These are phyloP conservation scores for Tolmerus cingulatus DNA, from an alignment of 2,888 invertebrate genomes.

Conservation along the genomic window DNA sequence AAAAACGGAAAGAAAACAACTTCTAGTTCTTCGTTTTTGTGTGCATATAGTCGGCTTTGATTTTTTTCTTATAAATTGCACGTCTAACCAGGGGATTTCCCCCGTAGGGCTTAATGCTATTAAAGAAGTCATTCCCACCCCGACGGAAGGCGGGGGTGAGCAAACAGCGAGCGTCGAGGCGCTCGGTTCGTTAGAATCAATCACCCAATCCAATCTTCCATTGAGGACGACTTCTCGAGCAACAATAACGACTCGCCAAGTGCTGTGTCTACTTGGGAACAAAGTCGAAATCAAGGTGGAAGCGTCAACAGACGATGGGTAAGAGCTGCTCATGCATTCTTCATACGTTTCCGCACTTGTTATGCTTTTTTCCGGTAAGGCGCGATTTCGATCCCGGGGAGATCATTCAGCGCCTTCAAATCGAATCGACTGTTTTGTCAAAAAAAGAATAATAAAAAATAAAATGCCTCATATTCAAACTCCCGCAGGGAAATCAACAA, in stretches of 20 bases:
- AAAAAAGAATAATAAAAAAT: not conserved
- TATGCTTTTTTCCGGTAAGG: not conserved
- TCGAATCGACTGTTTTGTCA: not conserved
- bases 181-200: not conserved
- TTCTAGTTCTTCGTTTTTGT: not conserved
- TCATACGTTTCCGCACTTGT: not conserved
- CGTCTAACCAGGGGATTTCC: not conserved
- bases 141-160: not conserved
- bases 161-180: not conserved
- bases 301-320: not conserved
- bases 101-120: not conserved
- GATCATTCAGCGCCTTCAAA: not conserved
- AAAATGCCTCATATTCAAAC: not conserved
- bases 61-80: not conserved
- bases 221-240: not conserved
- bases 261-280: not conserved
- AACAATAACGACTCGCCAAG: not conserved
- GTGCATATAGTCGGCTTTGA: not conserved
- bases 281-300: not conserved
- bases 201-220: not conserved
- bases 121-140: not conserved
- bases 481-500: not conserved
- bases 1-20: not conserved
- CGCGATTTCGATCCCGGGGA: not conserved
- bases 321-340: not conserved